A percentile compares a stretch with the other conserved stretches of the same genome.
Evolutionary conservation across 2,888 invertebrate genomes (phyloP).

Genomic region (Eristalis intricaria): DNA sequence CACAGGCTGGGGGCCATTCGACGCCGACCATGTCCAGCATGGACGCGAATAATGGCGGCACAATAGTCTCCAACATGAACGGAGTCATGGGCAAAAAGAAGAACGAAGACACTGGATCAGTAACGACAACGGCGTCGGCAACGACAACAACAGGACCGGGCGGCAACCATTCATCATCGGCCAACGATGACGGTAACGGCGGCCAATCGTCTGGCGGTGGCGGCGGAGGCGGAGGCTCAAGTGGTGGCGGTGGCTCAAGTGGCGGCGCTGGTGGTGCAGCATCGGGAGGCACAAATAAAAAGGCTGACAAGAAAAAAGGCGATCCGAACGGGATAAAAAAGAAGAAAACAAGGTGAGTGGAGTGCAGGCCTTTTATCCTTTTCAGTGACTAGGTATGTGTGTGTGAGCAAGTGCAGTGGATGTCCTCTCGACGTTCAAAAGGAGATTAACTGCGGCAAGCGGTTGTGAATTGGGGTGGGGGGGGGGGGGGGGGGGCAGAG

Average conservation of each 20-base stretch:
- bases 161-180: constrained; percentile 65
- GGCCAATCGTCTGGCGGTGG: constrained; percentile 47
- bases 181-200: constrained; percentile 58
- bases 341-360: constrained; percentile 92
- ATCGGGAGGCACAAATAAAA: constrained; percentile 83
- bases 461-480: constrained; percentile 56
- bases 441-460: constrained; percentile 63
- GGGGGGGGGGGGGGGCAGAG: constrained; percentile 32
- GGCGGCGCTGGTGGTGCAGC: constrained; percentile 44
- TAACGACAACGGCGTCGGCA: constrained; percentile 48
- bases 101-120: constrained; percentile 59
- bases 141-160: constrained; percentile 59
- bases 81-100: constrained; percentile 69
- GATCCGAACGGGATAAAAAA: constrained; percentile 94
- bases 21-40: constrained; percentile 71
- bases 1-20: constrained; percentile 55
- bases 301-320: constrained; percentile 90
- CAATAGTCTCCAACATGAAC: constrained; percentile 70
- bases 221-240: constrained; percentile 36
- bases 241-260: constrained; percentile 32
- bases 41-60: constrained; percentile 53
- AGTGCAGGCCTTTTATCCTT: constrained; percentile 51
- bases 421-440: constrained; percentile 48
- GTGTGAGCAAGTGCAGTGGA: constrained; percentile 3
- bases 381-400: constrained; percentile 22